These are phyloP conservation scores for Eleutherodactylus coqui DNA, from an alignment of 2,797 vertebrate genomes.

Conservation along the genomic window DNA sequence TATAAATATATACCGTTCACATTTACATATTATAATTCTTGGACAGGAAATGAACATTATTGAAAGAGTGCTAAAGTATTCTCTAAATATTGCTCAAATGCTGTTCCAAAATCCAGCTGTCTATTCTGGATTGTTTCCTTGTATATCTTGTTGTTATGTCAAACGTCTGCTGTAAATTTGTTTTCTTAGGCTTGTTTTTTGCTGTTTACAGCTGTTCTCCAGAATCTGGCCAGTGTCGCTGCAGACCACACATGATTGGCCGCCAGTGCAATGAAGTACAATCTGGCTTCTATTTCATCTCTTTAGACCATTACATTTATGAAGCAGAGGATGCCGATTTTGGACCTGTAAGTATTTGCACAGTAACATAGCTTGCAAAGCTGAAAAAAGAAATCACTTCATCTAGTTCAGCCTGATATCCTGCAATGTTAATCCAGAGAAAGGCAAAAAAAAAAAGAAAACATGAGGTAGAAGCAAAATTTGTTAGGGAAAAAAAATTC, in stretches of 20 bases:
- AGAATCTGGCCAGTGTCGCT: slow-evolving; percentile 88
- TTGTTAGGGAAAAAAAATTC: no score
- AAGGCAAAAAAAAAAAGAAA: no score
- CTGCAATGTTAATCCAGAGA: no score
- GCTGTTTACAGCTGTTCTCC: slow-evolving; percentile 83
- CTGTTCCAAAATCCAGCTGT: neutral
- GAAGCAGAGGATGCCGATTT: slow-evolving; percentile 90
- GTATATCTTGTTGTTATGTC: neutral
- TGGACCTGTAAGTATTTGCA: slow-evolving; percentile 89
- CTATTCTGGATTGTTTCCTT: neutral
- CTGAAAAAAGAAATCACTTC: no score
- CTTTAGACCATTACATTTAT: slow-evolving; percentile 94
- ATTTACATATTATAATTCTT: neutral
- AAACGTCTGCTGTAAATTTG: neutral
- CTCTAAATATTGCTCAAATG: neutral
- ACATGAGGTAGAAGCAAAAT: no score
- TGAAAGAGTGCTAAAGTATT: neutral
- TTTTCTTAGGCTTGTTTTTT: neutral
- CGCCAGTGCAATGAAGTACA: slow-evolving; percentile 92
- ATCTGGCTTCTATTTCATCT: slow-evolving; percentile 93
- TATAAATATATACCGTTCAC: neutral
- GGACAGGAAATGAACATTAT: neutral
- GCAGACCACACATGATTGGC: slow-evolving; percentile 90
- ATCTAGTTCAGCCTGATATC: no score
- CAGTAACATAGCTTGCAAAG: no score